Evolutionary conservation across 2,113 vertebrate genomes (phyloP).

Genomic region (Eonycteris spelaea): DNA sequence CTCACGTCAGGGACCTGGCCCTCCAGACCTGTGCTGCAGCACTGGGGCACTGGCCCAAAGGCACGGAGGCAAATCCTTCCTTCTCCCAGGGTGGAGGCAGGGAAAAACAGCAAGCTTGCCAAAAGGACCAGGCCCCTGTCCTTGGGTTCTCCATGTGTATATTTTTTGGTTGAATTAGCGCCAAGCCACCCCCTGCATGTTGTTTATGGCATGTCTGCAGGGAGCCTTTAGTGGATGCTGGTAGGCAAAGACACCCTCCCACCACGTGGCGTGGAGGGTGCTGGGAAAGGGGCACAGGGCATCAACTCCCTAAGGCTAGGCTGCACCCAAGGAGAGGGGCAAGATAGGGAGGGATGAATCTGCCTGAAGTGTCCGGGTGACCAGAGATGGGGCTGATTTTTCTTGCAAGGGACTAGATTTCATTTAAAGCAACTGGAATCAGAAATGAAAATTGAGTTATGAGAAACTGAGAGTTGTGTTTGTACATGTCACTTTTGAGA

Average conservation of each 20-base stretch:
- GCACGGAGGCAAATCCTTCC: not conserved
- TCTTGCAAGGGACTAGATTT: not conserved
- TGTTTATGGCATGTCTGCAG: not conserved
- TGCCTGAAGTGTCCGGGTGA: not conserved
- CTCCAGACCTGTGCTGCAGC: not conserved
- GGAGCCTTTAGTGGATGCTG: not conserved
- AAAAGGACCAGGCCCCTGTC: not conserved
- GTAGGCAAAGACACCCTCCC: not conserved
- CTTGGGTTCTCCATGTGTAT: not conserved
- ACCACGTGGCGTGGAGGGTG: not conserved
- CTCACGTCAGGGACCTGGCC: not conserved
- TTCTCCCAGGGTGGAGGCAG: not conserved
- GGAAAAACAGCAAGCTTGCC: not conserved
- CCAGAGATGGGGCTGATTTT: not conserved
- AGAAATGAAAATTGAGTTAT: not conserved
- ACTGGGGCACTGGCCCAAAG: not conserved
- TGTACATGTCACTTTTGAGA: not conserved
- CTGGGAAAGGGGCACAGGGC: too few relatives aligned
- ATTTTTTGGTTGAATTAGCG: not conserved
- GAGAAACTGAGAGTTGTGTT: not conserved
- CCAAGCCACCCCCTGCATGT: not conserved
- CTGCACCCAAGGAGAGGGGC: not conserved
- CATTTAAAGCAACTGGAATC: not conserved
- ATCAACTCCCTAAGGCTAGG: accelerated
- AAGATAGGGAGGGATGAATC: too few relatives aligned